Conservation (phyloP, 1,140 invertebrate species). For the Metaphire vulgaris region DNA sequence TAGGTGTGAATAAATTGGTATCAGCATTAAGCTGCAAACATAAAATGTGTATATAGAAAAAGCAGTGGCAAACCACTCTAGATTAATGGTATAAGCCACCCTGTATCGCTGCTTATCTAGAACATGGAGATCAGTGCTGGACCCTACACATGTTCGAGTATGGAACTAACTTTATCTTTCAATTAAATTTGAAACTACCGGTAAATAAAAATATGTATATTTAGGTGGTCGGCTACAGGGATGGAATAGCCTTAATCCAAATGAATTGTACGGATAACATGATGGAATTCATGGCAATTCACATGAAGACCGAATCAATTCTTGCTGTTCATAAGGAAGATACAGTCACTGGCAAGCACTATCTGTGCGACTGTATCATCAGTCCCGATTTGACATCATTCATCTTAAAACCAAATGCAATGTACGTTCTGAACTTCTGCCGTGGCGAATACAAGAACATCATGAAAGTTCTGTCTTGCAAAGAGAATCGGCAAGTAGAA, state of each 20-base stretch:
- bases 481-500: slow-evolving; percentile 17
- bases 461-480: slow-evolving; percentile 28
- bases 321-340: slow-evolving; percentile 23
- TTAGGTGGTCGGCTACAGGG: slow-evolving; percentile 28
- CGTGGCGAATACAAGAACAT: slow-evolving; percentile 25
- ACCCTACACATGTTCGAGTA: too few species aligned
- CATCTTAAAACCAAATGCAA: slow-evolving; percentile 31
- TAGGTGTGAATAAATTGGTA: too few species aligned
- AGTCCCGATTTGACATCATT: slow-evolving; percentile 29
- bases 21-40: too few species aligned
- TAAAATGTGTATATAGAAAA: too few species aligned
- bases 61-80: too few species aligned
- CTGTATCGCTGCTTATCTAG: too few species aligned
- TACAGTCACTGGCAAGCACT: slow-evolving; percentile 23
- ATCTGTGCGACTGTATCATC: slow-evolving; percentile 30
- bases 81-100: too few species aligned
- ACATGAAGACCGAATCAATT: slow-evolving; percentile 29
- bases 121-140: too few species aligned
- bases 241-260: slow-evolving; percentile 29
- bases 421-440: slow-evolving; percentile 32
- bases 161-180: too few species aligned
- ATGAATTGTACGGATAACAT: slow-evolving; percentile 16
- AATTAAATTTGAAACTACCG: too few species aligned
- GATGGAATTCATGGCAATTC: slow-evolving; percentile 30
- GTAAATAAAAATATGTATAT: too few species aligned